Conservation (phyloP, 2,888 invertebrate genomes). For the Oligia strigilis region DNA sequence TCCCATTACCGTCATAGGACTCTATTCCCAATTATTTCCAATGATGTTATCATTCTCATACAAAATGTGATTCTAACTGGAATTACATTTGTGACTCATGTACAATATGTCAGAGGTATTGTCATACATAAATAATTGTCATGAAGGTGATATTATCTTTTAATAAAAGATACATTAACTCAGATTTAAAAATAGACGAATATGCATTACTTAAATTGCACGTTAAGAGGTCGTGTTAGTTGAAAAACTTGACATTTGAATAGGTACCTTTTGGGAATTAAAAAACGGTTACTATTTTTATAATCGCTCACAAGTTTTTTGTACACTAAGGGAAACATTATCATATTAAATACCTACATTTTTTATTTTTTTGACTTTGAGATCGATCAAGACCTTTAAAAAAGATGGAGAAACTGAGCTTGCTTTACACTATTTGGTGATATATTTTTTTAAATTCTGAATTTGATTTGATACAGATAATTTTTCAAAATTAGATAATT, state of each 20-base stretch:
- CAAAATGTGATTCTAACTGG: conserved; percentile 40
- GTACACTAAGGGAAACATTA: not conserved
- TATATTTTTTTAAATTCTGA: not conserved
- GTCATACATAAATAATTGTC: conserved; percentile 35
- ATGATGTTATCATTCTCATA: conserved; percentile 34
- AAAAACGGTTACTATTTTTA: not conserved
- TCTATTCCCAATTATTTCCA: conserved; percentile 1
- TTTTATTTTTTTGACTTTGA: not conserved
- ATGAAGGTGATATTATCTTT: conserved; percentile 52
- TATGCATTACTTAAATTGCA: conserved; percentile 38
- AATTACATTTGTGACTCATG: conserved; percentile 50
- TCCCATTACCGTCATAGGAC: not conserved
- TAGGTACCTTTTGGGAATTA: not conserved
- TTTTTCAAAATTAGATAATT: not conserved
- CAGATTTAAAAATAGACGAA: conserved; percentile 56
- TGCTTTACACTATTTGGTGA: not conserved
- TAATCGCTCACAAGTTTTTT: not conserved
- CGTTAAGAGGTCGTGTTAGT: conserved; percentile 28
- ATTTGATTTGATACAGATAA: not conserved
- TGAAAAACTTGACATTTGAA: conserved; percentile 38
- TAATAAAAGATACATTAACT: conserved; percentile 54
- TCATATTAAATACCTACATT: not conserved
- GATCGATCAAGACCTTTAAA: not conserved
- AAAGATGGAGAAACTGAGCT: not conserved
- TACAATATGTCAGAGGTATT: conserved; percentile 52